Evolutionary conservation across 2,113 vertebrate genomes (phyloP), one percentile per base, ranked within the genome.

Genomic region (Cynocephalus volans): DNA sequence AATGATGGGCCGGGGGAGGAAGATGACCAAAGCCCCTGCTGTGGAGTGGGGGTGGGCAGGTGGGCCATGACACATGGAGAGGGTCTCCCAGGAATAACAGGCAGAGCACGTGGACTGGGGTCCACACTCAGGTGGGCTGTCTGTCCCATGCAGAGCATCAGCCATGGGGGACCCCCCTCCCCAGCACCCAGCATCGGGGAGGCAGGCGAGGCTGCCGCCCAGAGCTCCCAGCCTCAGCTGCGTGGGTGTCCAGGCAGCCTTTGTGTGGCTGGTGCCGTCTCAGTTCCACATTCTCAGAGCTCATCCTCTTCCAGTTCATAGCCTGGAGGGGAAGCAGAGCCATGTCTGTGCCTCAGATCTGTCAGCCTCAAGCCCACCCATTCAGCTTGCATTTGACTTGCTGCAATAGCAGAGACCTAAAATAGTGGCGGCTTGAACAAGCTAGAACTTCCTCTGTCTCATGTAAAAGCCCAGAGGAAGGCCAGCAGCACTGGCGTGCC

Each of bases 51-150:
- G 64, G 4, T 2, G 21, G 62, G 62, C 13, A 23, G n/a, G 26
- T 19, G 28, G 73, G 24, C 41, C 4, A 0, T 6, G 41, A 48
- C 45, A 5, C 33, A 0, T 0, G 8, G 45, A 58, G 36, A 9
- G 2, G 9, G 8, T 15, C 9, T 33, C 81, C 60, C 58, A 0
- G 19, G 56, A 21, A 12, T 7, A 36, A 3, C 4, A 65, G 64
- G 52, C 12, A 6, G 65, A 23, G 48, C 41, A 0, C 19, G 5
- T 12, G 45, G 33, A 15, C 24, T 0, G 3, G 26, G 12, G 26
- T 69, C 60, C 50, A 7, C 0, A 0, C 18, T 6, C 10, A 15
- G 33, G 28, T 3, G n/a, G 48, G 52, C 33, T 12, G 0, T 45
- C 41, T 23, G 3, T 26, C 19, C 15, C 8, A 1, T 10, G 76